These are phyloP conservation scores for Trachelipus rathkii DNA, from an alignment of 1,140 invertebrate species.

Conservation along the genomic window DNA sequence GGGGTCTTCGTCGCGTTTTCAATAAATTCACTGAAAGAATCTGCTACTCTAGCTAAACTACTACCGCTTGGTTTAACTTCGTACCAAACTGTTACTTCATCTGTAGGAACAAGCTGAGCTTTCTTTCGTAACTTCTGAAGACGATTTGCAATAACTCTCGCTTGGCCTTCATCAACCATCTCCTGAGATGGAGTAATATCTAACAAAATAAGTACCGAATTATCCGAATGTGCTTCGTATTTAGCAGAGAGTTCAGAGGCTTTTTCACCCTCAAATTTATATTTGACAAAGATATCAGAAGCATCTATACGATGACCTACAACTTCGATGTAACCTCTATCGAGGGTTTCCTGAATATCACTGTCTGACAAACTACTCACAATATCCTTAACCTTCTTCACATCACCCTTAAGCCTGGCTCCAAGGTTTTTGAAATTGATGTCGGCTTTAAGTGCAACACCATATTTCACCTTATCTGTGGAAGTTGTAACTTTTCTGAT, in stretches of 20 bases:
- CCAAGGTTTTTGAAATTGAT: slow-evolving; percentile 88
- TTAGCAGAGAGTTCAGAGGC: slow-evolving; percentile 60
- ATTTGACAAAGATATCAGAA: slow-evolving; percentile 81
- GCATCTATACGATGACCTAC: slow-evolving; percentile 70
- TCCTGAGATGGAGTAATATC: slow-evolving; percentile 68
- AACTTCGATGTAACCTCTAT: slow-evolving; percentile 66
- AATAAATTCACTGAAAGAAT: slow-evolving; percentile 68
- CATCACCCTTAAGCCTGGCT: slow-evolving; percentile 77
- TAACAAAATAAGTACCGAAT: slow-evolving; percentile 70
- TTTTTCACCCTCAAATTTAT: slow-evolving; percentile 60
- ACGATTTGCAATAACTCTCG: slow-evolving; percentile 91
- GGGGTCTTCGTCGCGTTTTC: slow-evolving; percentile 75
- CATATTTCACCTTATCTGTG: slow-evolving; percentile 87
- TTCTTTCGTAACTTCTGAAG: slow-evolving; percentile 97
- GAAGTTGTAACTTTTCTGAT: slow-evolving; percentile 82
- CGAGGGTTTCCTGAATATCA: slow-evolving; percentile 72
- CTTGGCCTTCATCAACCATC: slow-evolving; percentile 86
- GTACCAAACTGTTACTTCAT: slow-evolving; percentile 82
- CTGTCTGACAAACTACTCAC: slow-evolving; percentile 69
- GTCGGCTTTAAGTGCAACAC: slow-evolving; percentile 86
- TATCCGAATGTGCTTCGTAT: slow-evolving; percentile 87
- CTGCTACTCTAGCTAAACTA: slow-evolving; percentile 65
- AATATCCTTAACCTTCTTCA: slow-evolving; percentile 77
- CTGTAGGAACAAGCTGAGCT: slow-evolving; percentile 84
- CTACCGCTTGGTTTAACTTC: slow-evolving; percentile 59